A percentile compares a stretch with the other conserved stretches of the same genome.
Conservation (phyloP, 2,888 invertebrate genomes). For the Cryptosula pallasiana region DNA sequence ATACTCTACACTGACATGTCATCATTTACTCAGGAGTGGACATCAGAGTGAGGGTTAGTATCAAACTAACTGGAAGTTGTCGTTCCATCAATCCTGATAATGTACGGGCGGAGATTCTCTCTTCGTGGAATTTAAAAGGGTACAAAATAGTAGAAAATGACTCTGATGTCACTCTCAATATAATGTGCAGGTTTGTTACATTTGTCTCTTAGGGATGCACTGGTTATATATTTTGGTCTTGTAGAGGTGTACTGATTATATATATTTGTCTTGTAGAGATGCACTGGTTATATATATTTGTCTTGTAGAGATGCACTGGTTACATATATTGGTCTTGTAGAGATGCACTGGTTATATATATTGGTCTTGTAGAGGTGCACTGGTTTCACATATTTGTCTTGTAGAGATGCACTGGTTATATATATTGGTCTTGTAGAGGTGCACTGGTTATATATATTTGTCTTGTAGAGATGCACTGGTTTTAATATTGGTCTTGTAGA, state of each 20-base stretch:
- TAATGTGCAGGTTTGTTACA: conserved; percentile 4
- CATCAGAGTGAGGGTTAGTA: neutral
- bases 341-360: neutral
- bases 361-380: neutral
- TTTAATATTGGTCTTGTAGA: neutral
- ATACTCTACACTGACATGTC: no score
- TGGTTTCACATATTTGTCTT: neutral
- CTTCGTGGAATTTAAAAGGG: neutral
- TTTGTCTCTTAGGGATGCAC: neutral
- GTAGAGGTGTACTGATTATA: neutral
- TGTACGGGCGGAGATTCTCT: neutral
- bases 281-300: no score
- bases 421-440: neutral
- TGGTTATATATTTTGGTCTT: neutral
- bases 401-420: neutral
- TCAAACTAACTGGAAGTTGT: neutral
- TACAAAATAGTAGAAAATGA: conserved; percentile 1
- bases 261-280: no score
- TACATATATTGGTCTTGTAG: neutral
- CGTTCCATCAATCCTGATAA: neutral
- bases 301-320: neutral
- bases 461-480: neutral
- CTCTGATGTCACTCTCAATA: conserved; percentile 3
- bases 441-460: neutral
- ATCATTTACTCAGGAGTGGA: no score